Evolutionary conservation across 2,113 vertebrate species (phyloP).

Genomic region (Oophaga pumilio): DNA sequence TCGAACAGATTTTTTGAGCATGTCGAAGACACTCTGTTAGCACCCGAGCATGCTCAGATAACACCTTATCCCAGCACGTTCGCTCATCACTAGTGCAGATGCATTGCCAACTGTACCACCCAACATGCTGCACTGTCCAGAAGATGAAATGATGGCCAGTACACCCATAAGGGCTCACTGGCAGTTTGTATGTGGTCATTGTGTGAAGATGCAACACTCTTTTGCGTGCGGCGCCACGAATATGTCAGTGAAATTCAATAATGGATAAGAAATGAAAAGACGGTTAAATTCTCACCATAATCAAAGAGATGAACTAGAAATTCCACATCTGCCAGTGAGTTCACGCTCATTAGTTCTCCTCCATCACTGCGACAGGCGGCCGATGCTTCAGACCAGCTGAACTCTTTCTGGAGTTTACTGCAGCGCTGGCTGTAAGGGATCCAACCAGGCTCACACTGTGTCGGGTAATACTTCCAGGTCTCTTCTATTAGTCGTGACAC

Average conservation of each 20-base stretch:
- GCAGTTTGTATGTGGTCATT: no score
- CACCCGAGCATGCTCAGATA: no score
- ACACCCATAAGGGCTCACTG: no score
- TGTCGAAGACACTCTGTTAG: no score
- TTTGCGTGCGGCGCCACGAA: no score
- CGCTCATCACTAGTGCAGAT: no score
- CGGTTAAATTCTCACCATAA: constrained; percentile 76
- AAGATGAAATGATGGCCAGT: no score
- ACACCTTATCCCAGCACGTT: no score
- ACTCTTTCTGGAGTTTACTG: constrained; percentile 75
- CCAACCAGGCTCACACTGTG: constrained; percentile 81
- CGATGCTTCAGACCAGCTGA: constrained; percentile 80
- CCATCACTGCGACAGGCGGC: constrained; percentile 72
- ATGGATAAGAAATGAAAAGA: background rate
- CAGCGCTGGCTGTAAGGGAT: constrained; percentile 83
- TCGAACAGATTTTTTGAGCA: no score
- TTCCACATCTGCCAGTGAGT: constrained; percentile 83
- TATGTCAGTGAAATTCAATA: background rate
- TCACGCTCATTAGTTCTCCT: constrained; percentile 77
- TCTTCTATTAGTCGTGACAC: constrained; percentile 64
- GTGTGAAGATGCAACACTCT: background rate
- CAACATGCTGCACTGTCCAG: no score
- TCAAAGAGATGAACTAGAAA: constrained; percentile 76
- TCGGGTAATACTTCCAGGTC: constrained; percentile 84
- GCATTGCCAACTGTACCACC: no score